A percentile compares a stretch with the other conserved stretches of the same genome.
Conservation (phyloP, 2,797 vertebrate genomes). For the Staurois parvus region DNA sequence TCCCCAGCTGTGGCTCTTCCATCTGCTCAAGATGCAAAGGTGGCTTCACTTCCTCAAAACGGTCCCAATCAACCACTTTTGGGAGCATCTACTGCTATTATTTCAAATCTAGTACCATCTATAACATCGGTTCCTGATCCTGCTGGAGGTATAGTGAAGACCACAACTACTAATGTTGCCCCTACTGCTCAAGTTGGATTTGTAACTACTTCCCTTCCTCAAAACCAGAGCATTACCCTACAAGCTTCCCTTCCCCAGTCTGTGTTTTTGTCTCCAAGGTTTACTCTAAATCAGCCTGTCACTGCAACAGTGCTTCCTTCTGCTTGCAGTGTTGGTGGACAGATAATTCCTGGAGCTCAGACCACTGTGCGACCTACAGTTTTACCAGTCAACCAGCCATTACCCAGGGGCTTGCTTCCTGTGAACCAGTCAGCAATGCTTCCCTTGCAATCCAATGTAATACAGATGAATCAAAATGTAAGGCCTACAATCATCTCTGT, state of each 20-base stretch:
- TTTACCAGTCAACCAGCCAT: slow-evolving; percentile 69
- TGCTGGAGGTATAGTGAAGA: slow-evolving; percentile 69
- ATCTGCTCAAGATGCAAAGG: slow-evolving; percentile 53
- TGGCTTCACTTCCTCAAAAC: slow-evolving; percentile 72
- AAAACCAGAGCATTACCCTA: slow-evolving; percentile 74
- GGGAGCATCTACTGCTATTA: slow-evolving; percentile 54
- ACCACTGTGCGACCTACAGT: slow-evolving; percentile 66
- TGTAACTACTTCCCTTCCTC: slow-evolving; percentile 74
- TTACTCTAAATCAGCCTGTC: slow-evolving; percentile 73
- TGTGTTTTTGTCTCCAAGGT: slow-evolving; percentile 75
- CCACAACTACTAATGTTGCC: slow-evolving; percentile 66
- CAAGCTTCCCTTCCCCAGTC: slow-evolving; percentile 75
- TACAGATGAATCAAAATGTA: slow-evolving; percentile 78
- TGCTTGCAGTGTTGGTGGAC: slow-evolving; percentile 51
- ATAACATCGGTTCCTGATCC: slow-evolving; percentile 65
- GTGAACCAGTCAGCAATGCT: slow-evolving; percentile 74
- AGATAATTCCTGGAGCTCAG: slow-evolving; percentile 69
- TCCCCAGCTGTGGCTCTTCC: slow-evolving; percentile 25
- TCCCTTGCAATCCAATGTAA: slow-evolving; percentile 70
- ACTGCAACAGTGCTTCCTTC: slow-evolving; percentile 72
- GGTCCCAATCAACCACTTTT: slow-evolving; percentile 64
- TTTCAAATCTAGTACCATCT: slow-evolving; percentile 59
- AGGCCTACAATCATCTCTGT: slow-evolving; percentile 69
- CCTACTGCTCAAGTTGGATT: slow-evolving; percentile 70
- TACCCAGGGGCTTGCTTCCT: slow-evolving; percentile 69